Percentiles rank a stretch among this genome's conserved stretches.
Conservation (phyloP, 2,797 vertebrate species). For the Carcharodon carcharias region DNA sequence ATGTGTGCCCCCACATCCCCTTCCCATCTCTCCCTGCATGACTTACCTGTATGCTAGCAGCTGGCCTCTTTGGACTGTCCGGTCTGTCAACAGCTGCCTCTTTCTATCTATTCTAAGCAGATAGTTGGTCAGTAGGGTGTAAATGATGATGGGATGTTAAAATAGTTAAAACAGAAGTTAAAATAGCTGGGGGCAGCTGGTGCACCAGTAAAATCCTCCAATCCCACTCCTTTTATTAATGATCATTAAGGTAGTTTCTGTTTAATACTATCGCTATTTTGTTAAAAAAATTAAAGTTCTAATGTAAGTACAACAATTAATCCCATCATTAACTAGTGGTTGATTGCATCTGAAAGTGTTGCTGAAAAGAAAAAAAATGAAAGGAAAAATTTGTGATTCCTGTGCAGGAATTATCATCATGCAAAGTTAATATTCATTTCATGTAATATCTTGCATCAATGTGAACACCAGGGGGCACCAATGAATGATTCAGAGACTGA, state of each 20-base stretch:
- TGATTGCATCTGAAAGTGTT: not conserved
- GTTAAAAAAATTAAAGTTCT: not conserved
- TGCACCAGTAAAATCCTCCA: not conserved
- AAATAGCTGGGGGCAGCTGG: too few species aligned
- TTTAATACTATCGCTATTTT: not conserved
- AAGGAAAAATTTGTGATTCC: not conserved
- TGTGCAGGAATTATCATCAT: not conserved
- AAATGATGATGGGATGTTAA: not conserved
- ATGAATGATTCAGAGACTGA: not conserved
- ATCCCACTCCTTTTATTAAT: not conserved
- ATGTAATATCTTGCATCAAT: not conserved
- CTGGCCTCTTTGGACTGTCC: not conserved
- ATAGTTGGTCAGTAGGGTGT: not conserved
- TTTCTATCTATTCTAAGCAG: not conserved
- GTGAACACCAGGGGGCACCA: slow-evolving; percentile 19
- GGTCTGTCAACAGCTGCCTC: not conserved
- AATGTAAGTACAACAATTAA: not conserved
- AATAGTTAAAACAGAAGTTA: not conserved
- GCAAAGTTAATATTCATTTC: not conserved
- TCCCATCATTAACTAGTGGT: not conserved
- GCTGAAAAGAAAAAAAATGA: not conserved
- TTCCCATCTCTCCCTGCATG: not conserved
- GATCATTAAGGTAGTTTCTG: not conserved
- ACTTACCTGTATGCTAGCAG: too few species aligned
- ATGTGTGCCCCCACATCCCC: too few species aligned